Evolutionary conservation across 2,888 invertebrate species (phyloP), one percentile per base, ranked within the genome.

Genomic region (Anthophora plumipes): DNA sequence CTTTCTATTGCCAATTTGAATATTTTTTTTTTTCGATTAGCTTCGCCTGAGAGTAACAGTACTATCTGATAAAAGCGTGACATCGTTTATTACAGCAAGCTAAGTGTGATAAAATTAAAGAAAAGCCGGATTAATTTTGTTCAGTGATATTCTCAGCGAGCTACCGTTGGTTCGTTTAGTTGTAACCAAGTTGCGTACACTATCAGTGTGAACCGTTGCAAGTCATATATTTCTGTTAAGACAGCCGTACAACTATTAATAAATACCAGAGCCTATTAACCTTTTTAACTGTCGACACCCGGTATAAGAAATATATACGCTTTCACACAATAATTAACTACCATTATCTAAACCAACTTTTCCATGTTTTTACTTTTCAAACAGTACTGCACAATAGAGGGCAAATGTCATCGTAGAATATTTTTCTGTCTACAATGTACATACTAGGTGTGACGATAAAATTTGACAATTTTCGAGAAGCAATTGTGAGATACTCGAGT

Each of bases 211-310:
- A 74, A 57, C 37, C 81, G 86, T 81, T 83, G 79, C 74, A 77
- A 78, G 81, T 71, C 72, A 83, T 86, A 86, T 85, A 86, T 87
- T 85, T 84, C 78, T 80, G 74, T 86, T 86, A 72, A 86, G 82
- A 82, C 79, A 77, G 70, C 61, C 60, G 41, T 75, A 76, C 77
- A 84, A 79, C 84, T 83, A 87, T 86, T 88, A 87, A 87, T 87
- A 86, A 89, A 88, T 85, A 83, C 83, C 84, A 83, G 76, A 84
- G 85, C 79, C 85, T 77, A 84, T 89, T 89, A 88, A 89, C 83
- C 86, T 77, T 54, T 43, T 61, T 70, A 77, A 17, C 48, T 7
- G n/a, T 25, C 0, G 52, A 14, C 63, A 39, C 17, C 22, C 11
- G 43, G 22, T 48, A n/a, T 55, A 66, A 48, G 67, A 66, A 67